A percentile compares a stretch with the other conserved stretches of the same genome.
Conservation (phyloP, 2,888 invertebrate species). For the Physocephala rufipes region DNA sequence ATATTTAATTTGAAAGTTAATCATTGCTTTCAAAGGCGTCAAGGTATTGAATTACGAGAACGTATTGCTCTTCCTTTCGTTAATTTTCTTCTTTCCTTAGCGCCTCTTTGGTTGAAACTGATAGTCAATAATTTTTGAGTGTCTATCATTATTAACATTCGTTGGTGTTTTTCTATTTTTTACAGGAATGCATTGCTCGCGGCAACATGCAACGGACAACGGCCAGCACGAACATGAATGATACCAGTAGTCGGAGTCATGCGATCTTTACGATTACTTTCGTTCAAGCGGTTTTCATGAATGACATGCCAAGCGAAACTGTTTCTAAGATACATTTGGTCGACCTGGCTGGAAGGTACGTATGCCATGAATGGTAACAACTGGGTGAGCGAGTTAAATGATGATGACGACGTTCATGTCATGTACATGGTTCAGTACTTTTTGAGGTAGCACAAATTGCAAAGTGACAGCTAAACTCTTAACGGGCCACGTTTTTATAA, state of each 20-base stretch:
- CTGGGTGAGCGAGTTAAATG: no score
- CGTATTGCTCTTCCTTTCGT: not conserved
- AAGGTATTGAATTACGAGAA: slow-evolving; percentile 17
- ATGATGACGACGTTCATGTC: no score
- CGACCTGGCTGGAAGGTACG: slow-evolving; percentile 85
- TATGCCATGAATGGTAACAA: not conserved
- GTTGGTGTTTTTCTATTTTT: slow-evolving; percentile 25
- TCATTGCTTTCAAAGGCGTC: slow-evolving; percentile 13
- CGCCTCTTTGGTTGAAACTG: not conserved
- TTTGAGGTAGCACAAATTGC: no score
- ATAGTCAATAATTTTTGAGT: slow-evolving; percentile 22
- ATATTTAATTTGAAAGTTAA: slow-evolving; percentile 28
- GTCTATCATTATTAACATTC: not conserved
- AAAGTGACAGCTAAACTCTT: no score
- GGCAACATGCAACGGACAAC: slow-evolving; percentile 87
- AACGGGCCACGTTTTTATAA: no score
- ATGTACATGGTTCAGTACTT: no score
- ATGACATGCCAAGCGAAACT: slow-evolving; percentile 88
- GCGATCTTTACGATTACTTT: slow-evolving; percentile 92
- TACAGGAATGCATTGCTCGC: slow-evolving; percentile 78
- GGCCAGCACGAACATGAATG: slow-evolving; percentile 91
- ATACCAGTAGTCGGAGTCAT: slow-evolving; percentile 89
- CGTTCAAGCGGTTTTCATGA: slow-evolving; percentile 86
- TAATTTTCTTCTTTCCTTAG: slow-evolving; percentile 11
- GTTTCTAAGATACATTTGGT: slow-evolving; percentile 90